Evolutionary conservation across 2,888 invertebrate species (phyloP), one percentile per base, ranked within the genome.

Genomic region (Lithophane ornitopus): DNA sequence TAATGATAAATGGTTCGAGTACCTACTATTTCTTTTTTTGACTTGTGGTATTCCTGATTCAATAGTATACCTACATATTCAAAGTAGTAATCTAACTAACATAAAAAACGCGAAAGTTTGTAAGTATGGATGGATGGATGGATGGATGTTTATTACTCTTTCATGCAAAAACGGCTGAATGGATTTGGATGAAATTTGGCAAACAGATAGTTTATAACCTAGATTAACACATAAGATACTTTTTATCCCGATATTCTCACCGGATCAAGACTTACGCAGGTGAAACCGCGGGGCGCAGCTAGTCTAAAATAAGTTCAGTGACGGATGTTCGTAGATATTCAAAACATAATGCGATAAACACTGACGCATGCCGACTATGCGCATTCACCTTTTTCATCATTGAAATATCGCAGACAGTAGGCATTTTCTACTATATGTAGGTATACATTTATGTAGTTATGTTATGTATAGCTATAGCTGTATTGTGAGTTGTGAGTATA

Each of bases 351-450:
- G 66, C 26, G 65, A 59, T 61, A 76, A 69, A 49, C 59, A 69
- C 41, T 74, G 75, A 62, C 49, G 54, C 3, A 56, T 62, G 39
- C 46, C 8, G 34, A 61, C 46, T 71, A 22, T 63, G 54, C 39
- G 39, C 54, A 59, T 78, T 80, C 46, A 28, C 14, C 54, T 78
- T 58, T 63, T 54, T 70, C 68, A 52, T 82, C 63, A 69, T 65
- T 6, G 12, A 58, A 41, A 78, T 83, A 58, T 78, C 59, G n/a
- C 61, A 78, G 69, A 52, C 59, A 41, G 49, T 70, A 76, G 75
- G 41, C 61, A 76, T 69, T 69, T 81, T 56, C 46, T 75, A 7
- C 7, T 26, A 44, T n/a, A n/a, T n/a, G n/a, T n/a, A n/a, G n/a
- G n/a, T n/a, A n/a, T 11, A 54, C 9, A 12, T 34, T 34, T 39